Evolutionary conservation across 2,888 invertebrate species (phyloP), one percentile per base, ranked within the genome.

Genomic region (Mayetiola destructor): DNA sequence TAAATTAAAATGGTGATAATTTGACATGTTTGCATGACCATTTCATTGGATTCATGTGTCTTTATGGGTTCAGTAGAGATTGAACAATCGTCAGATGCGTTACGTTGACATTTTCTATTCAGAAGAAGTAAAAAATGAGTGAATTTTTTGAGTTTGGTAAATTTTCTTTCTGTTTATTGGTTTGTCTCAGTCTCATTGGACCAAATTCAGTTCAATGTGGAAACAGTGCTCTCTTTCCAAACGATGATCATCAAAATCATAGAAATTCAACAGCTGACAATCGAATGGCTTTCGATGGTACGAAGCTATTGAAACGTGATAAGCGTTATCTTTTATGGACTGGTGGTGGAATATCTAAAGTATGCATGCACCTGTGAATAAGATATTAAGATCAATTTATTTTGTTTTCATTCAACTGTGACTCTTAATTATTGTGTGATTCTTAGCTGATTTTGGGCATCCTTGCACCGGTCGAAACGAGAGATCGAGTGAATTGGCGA

Each of bases 401-500:
- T 30, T 39, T 18, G 39, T 14, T 16, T 35, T 35, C 35, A 12
- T 35, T 10, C 10, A 35, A 35, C 9, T 10, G 12, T 12, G 35
- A 35, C 12, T 10, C 12, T 35, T 35, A 9, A 35, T 23, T 23
- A 20, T 14, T 30, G 12, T 9, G 30, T 55, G 14, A 12, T 20
- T 18, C 35, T 14, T 37, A 52, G 23, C 27, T 52, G 5, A 36
- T 57, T 3, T 39, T 57, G 20, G 57, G 57, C 4, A 35, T 57
- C 30, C 14, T 37, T 2, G 30, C 53, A 3, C 57, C 57, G 30
- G 23, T 57, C 9, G 57, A 53, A 39, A 53, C 54, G 3, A 9
- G 37, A 23, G 57, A 57, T 40, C 53, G 53, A 30, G 56, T 56
- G 9, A 56, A 56, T 52, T 56, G 42, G 42, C 57, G 57, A n/a